Evolutionary conservation across 2,888 invertebrate species (phyloP).

Genomic region (Tortrix viridana): DNA sequence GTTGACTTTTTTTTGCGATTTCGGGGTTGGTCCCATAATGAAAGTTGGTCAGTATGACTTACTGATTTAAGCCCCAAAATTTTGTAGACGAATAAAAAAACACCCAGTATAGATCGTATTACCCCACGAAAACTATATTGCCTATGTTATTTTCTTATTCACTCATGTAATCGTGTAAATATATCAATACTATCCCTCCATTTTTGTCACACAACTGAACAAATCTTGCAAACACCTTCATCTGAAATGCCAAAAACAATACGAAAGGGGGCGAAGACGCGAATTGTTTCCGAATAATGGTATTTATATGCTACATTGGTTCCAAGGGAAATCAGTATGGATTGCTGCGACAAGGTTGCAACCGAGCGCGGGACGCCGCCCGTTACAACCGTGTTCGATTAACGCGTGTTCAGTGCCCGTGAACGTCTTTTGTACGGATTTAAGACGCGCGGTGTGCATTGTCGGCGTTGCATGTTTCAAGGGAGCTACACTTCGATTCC

Average conservation of each 20-base stretch:
- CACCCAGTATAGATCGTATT: no score
- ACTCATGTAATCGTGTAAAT: no score
- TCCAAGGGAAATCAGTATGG: slow-evolving; percentile 83
- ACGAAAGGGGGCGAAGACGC: slow-evolving; percentile 64
- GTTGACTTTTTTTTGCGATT: no score
- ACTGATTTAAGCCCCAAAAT: no score
- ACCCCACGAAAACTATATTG: no score
- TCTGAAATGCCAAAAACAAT: slow-evolving; percentile 55
- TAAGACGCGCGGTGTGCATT: slow-evolving; percentile 3
- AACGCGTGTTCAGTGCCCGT: slow-evolving; percentile 40
- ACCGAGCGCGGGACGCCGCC: slow-evolving; percentile 41
- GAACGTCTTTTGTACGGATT: slow-evolving; percentile 5
- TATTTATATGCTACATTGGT: slow-evolving; percentile 84
- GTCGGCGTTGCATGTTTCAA: no score
- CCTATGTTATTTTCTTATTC: no score
- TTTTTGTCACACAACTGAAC: slow-evolving; percentile 3
- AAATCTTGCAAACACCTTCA: slow-evolving; percentile 20
- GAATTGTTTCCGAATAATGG: slow-evolving; percentile 82
- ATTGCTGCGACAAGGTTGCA: slow-evolving; percentile 51
- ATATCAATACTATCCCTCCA: not conserved
- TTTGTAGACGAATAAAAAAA: no score
- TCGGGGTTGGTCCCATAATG: no score
- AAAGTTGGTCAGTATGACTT: no score
- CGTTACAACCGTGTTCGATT: slow-evolving; percentile 56
- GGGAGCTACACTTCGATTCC: slow-evolving; percentile 15